Evolutionary conservation across 1,140 invertebrate species (phyloP), one percentile per base, ranked within the genome.

Genomic region (Saxidomus purpurata): DNA sequence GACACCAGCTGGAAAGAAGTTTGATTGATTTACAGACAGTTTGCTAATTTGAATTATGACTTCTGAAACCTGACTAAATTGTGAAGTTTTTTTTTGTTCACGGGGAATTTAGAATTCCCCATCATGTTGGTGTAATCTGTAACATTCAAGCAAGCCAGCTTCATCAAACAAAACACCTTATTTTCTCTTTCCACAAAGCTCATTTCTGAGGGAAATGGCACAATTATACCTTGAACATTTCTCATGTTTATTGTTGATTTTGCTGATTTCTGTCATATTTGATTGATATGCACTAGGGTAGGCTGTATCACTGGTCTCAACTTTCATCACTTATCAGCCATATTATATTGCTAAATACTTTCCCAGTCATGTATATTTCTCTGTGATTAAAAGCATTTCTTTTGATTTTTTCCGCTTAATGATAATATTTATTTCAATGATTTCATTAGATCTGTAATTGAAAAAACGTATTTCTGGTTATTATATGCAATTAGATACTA

Each of bases 321-420:
- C 67, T 71, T 71, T 71, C 67, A 71, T 0, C 67, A 71, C 34
- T 47, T 52, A 77, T 49, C 74, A 49, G 47, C 8, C 4, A 28
- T 47, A 77, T 77, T 17, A 77, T 49, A 36, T 77, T 77, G 40
- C 74, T 77, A 77, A 77, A 77, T 77, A 28, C 74, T 77, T 77
- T 52, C 1, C 40, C 74, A 77, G 74, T 9, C 40, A 77, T 77
- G 43, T 49, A 40, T 52, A 77, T 47, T 28, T 71, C 40, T 40
- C 4, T 4, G 9, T 74, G 69, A 74, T 74, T 43, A 43, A 43
- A 47, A 25, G 69, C 40, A 17, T 77, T 28, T 77, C 43, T 28
- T 77, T 77, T 47, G 74, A 47, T 52, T n/a, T 52, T 34, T 19
- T 22, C 15, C 22, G 6, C 28, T 19, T 69, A 38, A 69, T 69